These are phyloP conservation scores for Lytechinus variegatus DNA, from an alignment of 35 echinoderm and acorn worm genomes.

Conservation along the genomic window DNA sequence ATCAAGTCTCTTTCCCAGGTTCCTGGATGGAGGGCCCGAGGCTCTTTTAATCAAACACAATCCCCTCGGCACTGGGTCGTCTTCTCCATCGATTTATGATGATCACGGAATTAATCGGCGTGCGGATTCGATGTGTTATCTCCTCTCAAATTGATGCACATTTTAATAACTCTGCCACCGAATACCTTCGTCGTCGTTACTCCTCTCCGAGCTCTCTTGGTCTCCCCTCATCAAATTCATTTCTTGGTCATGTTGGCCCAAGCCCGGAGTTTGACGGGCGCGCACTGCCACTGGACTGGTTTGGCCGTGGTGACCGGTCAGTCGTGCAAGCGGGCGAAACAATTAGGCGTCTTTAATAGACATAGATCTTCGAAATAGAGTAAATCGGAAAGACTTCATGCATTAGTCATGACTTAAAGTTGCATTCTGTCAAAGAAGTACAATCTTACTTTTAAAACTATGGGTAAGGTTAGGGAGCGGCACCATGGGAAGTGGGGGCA, in stretches of 20 bases:
- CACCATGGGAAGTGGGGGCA: no score
- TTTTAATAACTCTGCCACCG: slow-evolving; percentile 32
- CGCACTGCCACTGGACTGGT: not conserved
- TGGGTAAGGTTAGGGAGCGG: not conserved
- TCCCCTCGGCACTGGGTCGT: slow-evolving; percentile 38
- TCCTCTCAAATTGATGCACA: slow-evolving; percentile 46
- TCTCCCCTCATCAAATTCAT: not conserved
- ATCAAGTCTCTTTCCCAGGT: slow-evolving; percentile 23
- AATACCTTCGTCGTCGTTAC: not conserved
- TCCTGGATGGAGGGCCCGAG: not conserved
- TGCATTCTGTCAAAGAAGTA: not conserved
- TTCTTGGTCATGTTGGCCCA: not conserved
- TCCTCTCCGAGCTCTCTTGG: not conserved
- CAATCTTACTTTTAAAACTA: not conserved
- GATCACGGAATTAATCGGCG: slow-evolving; percentile 51
- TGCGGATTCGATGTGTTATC: slow-evolving; percentile 46
- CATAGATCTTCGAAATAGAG: not conserved
- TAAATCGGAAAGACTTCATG: not conserved
- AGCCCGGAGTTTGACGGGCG: not conserved
- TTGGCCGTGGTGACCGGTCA: not conserved
- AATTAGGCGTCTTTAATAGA: not conserved
- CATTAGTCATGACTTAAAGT: not conserved
- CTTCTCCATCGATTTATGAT: slow-evolving; percentile 47
- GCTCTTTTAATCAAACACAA: slow-evolving; percentile 51
- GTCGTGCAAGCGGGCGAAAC: not conserved